Percentiles rank a stretch among this genome's conserved stretches.
Evolutionary conservation across 2,888 invertebrate species (phyloP).

Genomic region (Tortricodes alternella): DNA sequence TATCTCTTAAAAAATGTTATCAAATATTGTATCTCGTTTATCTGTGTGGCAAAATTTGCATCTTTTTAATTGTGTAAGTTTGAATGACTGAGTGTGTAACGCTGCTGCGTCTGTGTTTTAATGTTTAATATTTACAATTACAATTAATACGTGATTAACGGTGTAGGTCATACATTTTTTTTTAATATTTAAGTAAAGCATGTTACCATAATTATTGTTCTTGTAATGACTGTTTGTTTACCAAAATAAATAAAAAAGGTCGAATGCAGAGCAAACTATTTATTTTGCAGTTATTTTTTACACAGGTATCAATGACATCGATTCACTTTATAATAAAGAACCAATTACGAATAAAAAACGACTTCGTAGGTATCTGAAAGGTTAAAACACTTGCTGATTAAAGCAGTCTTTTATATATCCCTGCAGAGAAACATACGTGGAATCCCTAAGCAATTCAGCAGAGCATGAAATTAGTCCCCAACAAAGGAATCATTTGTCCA

Average conservation of each 20-base stretch:
- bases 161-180: no score
- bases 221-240: not conserved
- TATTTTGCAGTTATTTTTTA: not conserved
- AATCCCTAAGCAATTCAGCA: conserved; percentile 50
- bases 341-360: not conserved
- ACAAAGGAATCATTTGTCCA: conserved; percentile 61
- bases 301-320: not conserved
- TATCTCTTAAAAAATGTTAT: no score
- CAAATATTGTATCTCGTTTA: no score
- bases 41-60: no score
- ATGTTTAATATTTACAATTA: no score
- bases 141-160: no score
- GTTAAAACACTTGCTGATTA: conserved; percentile 18
- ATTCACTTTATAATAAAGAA: not conserved
- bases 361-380: conserved; percentile 2
- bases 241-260: not conserved
- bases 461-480: conserved; percentile 58
- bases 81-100: no score
- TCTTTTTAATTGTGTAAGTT: no score
- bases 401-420: conserved; percentile 8
- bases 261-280: no score
- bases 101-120: no score
- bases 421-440: conserved; percentile 44
- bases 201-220: no score
- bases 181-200: no score